Evolutionary conservation across 1,140 invertebrate species (phyloP).

Genomic region (Delia radicum): DNA sequence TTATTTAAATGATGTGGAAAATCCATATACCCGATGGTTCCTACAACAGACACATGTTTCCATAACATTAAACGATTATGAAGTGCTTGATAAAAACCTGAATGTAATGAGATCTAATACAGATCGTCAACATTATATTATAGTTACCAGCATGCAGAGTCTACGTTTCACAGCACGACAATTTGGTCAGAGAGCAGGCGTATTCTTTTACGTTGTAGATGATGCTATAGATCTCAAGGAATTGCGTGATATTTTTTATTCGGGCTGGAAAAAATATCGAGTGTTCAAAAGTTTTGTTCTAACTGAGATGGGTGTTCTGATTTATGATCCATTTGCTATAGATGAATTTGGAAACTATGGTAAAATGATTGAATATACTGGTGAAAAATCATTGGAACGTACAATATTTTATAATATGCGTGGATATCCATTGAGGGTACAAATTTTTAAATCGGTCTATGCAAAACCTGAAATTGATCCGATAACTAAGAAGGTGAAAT

Average conservation of each 20-base stretch:
- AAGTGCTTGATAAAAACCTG: neutral
- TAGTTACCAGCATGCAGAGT: neutral
- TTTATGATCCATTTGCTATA: conserved; percentile 43
- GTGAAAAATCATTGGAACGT: neutral
- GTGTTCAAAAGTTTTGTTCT: conserved; percentile 22
- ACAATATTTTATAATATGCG: conserved; percentile 34
- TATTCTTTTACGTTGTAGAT: conserved; percentile 20
- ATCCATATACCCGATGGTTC: neutral
- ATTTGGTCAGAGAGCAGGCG: neutral
- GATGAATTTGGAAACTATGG: conserved; percentile 24
- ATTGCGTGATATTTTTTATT: neutral
- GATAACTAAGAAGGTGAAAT: conserved; percentile 26
- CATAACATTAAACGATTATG: neutral
- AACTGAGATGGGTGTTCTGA: conserved; percentile 24
- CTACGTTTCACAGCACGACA: neutral
- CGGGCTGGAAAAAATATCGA: conserved; percentile 10
- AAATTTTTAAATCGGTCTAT: conserved; percentile 50
- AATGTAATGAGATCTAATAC: neutral
- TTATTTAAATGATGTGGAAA: neutral
- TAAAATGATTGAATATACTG: conserved; percentile 28
- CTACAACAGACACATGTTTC: neutral
- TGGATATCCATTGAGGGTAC: conserved; percentile 43
- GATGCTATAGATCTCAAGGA: neutral
- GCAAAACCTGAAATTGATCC: conserved; percentile 34
- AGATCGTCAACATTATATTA: neutral